phyloP scores from a whole-genome alignment of 2,797 vertebrate species.

The Brachyalestes nurse region DNA sequence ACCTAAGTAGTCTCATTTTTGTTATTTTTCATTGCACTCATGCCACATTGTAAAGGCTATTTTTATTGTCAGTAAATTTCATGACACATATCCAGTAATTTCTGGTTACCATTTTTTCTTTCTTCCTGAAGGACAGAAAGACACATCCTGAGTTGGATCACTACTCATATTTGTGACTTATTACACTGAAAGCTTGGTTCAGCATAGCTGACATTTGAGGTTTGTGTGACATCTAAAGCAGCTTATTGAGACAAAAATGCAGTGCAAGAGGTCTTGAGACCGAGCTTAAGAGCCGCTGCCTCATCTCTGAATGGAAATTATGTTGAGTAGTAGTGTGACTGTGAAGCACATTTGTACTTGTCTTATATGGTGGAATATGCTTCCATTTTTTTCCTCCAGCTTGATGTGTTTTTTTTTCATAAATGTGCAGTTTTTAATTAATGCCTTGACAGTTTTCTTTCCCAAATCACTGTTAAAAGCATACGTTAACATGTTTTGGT shows the following conservation, averaged over 20 bases:
- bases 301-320: background rate
- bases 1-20: too few relatives aligned
- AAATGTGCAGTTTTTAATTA: too few relatives aligned
- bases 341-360: background rate
- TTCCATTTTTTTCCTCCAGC: background rate
- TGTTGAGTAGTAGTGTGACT: background rate
- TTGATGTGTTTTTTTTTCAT: too few relatives aligned
- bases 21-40: background rate
- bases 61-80: background rate
- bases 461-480: too few relatives aligned
- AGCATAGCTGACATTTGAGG: background rate
- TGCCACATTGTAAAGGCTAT: too few relatives aligned
- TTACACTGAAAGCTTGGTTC: background rate
- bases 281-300: background rate
- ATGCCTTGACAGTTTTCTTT: too few relatives aligned
- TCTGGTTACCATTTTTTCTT: background rate
- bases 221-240: background rate
- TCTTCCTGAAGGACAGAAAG: background rate
- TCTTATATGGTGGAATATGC: background rate
- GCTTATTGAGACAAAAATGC: background rate
- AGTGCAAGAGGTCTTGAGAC: background rate
- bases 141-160: background rate
- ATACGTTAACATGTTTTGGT: too few relatives aligned
- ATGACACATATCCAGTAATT: background rate
- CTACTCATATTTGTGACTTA: background rate